phyloP scores from a whole-genome alignment of 2,797 vertebrate genomes.

The Apogon hyalosoma region DNA sequence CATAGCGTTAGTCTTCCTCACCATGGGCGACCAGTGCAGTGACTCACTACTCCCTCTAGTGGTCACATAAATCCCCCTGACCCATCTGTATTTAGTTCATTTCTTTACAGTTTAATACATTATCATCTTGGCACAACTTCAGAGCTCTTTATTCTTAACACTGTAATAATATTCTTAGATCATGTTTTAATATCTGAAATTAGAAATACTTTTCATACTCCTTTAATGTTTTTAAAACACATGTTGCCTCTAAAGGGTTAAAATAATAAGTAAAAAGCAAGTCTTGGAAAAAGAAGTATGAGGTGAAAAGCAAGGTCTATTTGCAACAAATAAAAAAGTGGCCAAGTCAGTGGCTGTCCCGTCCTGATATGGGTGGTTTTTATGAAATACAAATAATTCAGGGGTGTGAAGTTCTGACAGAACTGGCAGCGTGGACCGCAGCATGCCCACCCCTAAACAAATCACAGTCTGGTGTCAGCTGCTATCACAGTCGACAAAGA shows the following conservation, averaged over 20 bases:
- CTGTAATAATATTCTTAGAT: too few species aligned
- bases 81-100: too few species aligned
- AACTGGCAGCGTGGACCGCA: slow-evolving; percentile 47
- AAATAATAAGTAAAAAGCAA: slow-evolving; percentile 36
- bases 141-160: too few species aligned
- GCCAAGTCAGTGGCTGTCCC: slow-evolving; percentile 30
- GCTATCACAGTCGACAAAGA: slow-evolving; percentile 67
- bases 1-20: too few species aligned
- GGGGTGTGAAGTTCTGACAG: slow-evolving; percentile 34
- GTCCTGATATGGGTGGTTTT: slow-evolving; percentile 39
- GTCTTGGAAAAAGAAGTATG: slow-evolving; percentile 7
- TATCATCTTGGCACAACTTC: too few species aligned
- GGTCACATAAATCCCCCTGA: too few species aligned
- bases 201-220: too few species aligned
- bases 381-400: slow-evolving; percentile 55
- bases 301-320: slow-evolving; percentile 26
- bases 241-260: neutral
- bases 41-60: too few species aligned
- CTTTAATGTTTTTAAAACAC: too few species aligned
- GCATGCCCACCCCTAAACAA: slow-evolving; percentile 53
- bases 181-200: too few species aligned
- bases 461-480: slow-evolving; percentile 65
- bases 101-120: too few species aligned
- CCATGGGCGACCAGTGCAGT: too few species aligned
- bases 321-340: slow-evolving; percentile 37